phyloP scores from a whole-genome alignment of 2,113 vertebrate species.

The Ophthalmotilapia sp. region DNA sequence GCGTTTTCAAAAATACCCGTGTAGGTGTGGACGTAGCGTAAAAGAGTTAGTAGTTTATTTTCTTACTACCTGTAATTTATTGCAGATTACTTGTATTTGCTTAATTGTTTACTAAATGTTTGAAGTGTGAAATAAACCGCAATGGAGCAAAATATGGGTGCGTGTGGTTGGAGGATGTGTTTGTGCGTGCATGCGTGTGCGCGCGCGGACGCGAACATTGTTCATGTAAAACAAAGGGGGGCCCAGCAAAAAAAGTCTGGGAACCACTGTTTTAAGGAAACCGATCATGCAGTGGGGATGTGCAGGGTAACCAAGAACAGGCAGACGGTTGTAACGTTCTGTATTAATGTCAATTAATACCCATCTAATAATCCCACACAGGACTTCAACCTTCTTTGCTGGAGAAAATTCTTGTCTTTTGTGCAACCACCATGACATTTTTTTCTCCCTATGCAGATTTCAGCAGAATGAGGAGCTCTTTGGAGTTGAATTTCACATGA shows the following conservation, averaged over 20 bases:
- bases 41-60: neutral
- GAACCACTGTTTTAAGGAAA: neutral
- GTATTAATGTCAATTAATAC: neutral
- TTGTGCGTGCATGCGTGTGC: fast-evolving
- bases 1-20: neutral
- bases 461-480: neutral
- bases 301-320: neutral
- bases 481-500: neutral
- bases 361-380: neutral
- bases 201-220: neutral
- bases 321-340: neutral
- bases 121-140: neutral
- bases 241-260: neutral
- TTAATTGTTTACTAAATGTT: neutral
- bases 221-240: neutral
- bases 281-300: neutral
- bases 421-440: neutral
- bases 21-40: fast-evolving
- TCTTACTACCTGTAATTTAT: neutral
- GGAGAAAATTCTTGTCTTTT: neutral
- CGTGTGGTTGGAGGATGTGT: neutral
- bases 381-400: neutral
- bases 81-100: neutral
- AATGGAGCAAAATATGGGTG: neutral
- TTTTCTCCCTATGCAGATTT: neutral